Percentiles rank a stretch among this genome's conserved stretches.
phyloP scores from a whole-genome alignment of 2,113 vertebrate genomes.

The Myiozetetes cayanensis region DNA sequence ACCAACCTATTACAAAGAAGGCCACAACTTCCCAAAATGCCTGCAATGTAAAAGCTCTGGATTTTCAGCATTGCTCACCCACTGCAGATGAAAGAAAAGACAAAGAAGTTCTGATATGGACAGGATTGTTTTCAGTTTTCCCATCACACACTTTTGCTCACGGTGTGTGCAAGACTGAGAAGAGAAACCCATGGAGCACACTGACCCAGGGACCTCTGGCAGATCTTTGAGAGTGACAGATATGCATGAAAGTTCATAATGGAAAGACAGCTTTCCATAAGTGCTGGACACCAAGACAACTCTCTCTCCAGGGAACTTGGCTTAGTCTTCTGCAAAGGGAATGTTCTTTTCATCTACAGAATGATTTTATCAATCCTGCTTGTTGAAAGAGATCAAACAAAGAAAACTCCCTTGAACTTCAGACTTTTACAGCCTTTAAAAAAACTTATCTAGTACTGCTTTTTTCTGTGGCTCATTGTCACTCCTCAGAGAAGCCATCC shows the following conservation, averaged over 20 bases:
- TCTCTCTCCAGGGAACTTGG: not conserved
- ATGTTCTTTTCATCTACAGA: not conserved
- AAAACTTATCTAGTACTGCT: not conserved
- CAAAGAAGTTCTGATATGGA: not conserved
- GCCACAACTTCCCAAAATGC: not conserved
- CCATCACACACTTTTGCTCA: not conserved
- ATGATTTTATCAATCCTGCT: not conserved
- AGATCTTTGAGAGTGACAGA: not conserved
- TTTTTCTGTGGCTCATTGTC: not conserved
- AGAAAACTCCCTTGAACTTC: not conserved
- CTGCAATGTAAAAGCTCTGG: not conserved
- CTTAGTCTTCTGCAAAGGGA: not conserved
- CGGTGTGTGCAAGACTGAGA: not conserved
- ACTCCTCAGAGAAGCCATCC: not conserved
- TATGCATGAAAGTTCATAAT: not conserved
- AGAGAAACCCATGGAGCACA: not conserved
- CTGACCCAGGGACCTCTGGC: not conserved
- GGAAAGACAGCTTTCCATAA: not conserved
- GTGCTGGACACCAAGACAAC: not conserved
- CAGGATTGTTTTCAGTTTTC: not conserved
- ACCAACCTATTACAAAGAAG: not conserved
- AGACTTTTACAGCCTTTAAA: not conserved
- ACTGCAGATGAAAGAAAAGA: not conserved
- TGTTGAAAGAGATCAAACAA: not conserved
- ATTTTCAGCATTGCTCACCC: not conserved